Conservation (phyloP, 2,888 invertebrate genomes). For the Rhabditoides inermis region DNA sequence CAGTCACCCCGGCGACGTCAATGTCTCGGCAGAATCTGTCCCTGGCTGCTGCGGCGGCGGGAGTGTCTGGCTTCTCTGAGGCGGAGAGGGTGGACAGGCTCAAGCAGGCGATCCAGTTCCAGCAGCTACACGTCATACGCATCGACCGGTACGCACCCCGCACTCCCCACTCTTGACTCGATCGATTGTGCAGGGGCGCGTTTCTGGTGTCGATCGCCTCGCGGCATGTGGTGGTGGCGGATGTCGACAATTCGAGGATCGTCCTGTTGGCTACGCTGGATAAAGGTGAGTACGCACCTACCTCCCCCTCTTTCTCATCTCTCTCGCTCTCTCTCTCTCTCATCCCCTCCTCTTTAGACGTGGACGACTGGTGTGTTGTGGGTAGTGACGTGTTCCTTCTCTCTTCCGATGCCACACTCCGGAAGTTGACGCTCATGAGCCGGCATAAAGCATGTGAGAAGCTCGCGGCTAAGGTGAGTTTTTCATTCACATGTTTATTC, state of each 20-base stretch:
- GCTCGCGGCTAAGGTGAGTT: conserved; percentile 15
- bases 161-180: too few relatives aligned
- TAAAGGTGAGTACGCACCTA: conserved; percentile 4
- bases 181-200: not conserved
- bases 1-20: too few relatives aligned
- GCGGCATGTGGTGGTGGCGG: conserved; percentile 13
- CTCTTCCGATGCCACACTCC: conserved; percentile 16
- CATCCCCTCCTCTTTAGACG: not conserved
- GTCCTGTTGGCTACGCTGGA: conserved; percentile 12
- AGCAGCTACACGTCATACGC: too few relatives aligned
- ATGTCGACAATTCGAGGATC: conserved; percentile 19
- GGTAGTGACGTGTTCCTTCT: conserved; percentile 28
- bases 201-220: conserved; percentile 14
- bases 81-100: too few relatives aligned
- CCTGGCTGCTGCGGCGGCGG: too few relatives aligned
- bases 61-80: too few relatives aligned
- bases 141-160: too few relatives aligned
- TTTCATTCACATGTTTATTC: too few relatives aligned
- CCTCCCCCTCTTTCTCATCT: not conserved
- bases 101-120: too few relatives aligned
- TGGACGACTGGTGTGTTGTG: too few relatives aligned
- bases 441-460: conserved; percentile 20
- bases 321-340: not conserved
- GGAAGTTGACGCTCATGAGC: conserved; percentile 26
- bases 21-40: too few relatives aligned